Evolutionary conservation across 2,113 vertebrate genomes (phyloP).

Genomic region (Thalassarche chlororhynchos): DNA sequence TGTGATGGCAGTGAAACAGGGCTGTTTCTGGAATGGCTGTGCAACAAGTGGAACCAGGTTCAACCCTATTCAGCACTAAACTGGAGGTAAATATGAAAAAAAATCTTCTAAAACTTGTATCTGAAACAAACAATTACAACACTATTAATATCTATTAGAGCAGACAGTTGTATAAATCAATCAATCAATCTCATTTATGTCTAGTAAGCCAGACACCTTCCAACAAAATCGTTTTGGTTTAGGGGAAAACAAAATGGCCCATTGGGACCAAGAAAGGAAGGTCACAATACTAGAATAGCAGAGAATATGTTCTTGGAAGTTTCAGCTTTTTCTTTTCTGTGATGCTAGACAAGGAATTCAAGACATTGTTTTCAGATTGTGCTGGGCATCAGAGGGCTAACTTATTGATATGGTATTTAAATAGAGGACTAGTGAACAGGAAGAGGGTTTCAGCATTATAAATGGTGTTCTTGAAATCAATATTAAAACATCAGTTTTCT

Average conservation of each 20-base stretch:
- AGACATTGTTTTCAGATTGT: neutral
- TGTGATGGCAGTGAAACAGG: neutral
- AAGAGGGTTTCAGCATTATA: neutral
- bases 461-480: neutral
- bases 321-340: neutral
- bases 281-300: neutral
- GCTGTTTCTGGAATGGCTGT: neutral
- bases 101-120: neutral
- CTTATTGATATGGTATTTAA: neutral
- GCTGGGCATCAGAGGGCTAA: neutral
- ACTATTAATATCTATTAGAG: neutral
- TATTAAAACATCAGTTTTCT: neutral
- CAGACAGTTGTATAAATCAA: neutral
- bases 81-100: neutral
- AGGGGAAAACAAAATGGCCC: neutral
- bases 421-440: neutral
- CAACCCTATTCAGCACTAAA: neutral
- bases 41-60: neutral
- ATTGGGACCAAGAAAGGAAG: neutral
- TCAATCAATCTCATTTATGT: neutral
- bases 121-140: neutral
- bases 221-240: neutral
- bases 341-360: neutral
- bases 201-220: neutral
- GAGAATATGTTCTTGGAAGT: neutral